Base-by-base conservation (phyloP, 2,888 invertebrate genomes). In the Lithophane semibrunnea region DNA sequence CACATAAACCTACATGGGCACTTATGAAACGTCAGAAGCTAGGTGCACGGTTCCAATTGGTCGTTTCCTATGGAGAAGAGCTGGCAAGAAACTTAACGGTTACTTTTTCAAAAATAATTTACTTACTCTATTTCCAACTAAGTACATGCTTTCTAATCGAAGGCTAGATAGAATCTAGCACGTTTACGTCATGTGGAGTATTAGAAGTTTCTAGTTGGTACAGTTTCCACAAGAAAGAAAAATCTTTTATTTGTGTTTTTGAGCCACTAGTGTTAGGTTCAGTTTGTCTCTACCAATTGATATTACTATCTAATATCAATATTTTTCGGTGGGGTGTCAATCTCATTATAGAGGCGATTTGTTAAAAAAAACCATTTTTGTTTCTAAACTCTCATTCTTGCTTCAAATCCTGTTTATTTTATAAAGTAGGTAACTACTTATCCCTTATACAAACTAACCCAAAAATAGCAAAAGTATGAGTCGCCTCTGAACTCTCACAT, bases 401-500 rank as follows among this genome's bases (percentile, higher is more conserved):
- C 4, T 37, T 37, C 37, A 37, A 37, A 37, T 4, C 4, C 5
- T 37, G 37, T 37, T 37, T 37, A 37, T 37, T 37, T 37, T 37
- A 4, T 37, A 37, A 37, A 37, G 37, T 29, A 29, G 29, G 29
- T 37, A 37, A 37, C 4, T 5, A 37, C 37, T 37, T 37, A 5
- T 4, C 37, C 37, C 37, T 4, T 37, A 37, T 4, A 2, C 4
- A 16, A 52, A 29, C 4, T 12, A 54, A 58, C 18, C 2, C 2
- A 8, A 2, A 29, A 44, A 18, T 5, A 37, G 37, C 37, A 29
- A 1, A 10, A 2, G 5, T 37, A 37, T 4, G 37, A 8, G 18
- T 42, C 3, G 16, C 29, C 76, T 88, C 89, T 89, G 52, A 61
- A 65, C 7, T 29, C 2, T 42, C 0, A 72, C n/a, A 65, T 68